Percentiles rank a stretch among this genome's conserved stretches.
Evolutionary conservation across 2,888 invertebrate genomes (phyloP).

Genomic region (Junonia oenone): DNA sequence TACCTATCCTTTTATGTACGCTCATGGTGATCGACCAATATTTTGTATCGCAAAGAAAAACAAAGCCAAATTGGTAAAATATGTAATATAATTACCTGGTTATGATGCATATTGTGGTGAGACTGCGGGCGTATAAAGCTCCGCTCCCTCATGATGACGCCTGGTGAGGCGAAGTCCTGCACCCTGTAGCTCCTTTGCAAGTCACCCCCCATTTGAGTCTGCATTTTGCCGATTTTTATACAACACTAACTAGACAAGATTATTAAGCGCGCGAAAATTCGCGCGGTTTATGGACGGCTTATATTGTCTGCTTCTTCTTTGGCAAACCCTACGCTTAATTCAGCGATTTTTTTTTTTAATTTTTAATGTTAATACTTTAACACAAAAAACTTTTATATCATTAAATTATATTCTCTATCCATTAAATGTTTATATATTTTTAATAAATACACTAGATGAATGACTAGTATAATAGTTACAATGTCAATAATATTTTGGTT

Average conservation of each 20-base stretch:
- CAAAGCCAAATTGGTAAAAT: too few species aligned
- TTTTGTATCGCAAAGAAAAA: too few species aligned
- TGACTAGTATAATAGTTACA: slow-evolving; percentile 74
- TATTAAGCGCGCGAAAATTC: slow-evolving; percentile 6
- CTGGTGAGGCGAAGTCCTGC: slow-evolving; percentile 77
- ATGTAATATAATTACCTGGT: slow-evolving; percentile 62
- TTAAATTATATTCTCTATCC: slow-evolving; percentile 33
- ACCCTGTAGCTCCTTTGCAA: slow-evolving; percentile 75
- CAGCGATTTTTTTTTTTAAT: slow-evolving; percentile 22
- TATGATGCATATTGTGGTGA: slow-evolving; percentile 78
- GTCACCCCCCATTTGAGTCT: slow-evolving; percentile 66
- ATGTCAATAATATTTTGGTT: slow-evolving; percentile 52
- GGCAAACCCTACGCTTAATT: slow-evolving; percentile 33
- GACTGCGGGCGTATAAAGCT: slow-evolving; percentile 84
- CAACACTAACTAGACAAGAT: slow-evolving; percentile 20
- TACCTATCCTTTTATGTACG: too few species aligned
- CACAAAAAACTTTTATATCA: slow-evolving; percentile 32
- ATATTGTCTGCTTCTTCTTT: slow-evolving; percentile 43
- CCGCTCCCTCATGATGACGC: slow-evolving; percentile 83
- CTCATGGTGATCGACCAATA: too few species aligned
- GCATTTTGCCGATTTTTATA: slow-evolving; percentile 46
- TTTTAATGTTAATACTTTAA: slow-evolving; percentile 21
- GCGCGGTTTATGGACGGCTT: slow-evolving; percentile 30
- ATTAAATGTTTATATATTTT: slow-evolving; percentile 30
- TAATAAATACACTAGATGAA: slow-evolving; percentile 77